phyloP scores from a whole-genome alignment of 2,113 vertebrate species.

The Dasyurus viverrinus region DNA sequence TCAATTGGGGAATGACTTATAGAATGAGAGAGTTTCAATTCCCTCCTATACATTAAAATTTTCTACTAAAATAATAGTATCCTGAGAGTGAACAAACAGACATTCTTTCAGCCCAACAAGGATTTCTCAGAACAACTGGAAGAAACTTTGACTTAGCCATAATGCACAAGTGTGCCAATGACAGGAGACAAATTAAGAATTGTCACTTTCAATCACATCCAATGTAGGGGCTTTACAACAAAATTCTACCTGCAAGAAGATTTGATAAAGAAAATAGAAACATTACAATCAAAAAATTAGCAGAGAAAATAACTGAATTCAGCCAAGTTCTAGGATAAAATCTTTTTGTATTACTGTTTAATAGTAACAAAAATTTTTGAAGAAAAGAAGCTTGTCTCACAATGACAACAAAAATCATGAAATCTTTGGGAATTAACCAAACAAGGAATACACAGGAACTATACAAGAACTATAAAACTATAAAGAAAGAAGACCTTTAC shows the following conservation, averaged over 20 bases:
- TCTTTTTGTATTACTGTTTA: neutral
- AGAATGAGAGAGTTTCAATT: neutral
- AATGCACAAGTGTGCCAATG: neutral
- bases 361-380: neutral
- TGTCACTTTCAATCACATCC: neutral
- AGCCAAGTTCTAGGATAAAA: neutral
- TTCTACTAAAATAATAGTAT: neutral
- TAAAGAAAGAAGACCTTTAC: neutral
- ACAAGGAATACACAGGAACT: neutral
- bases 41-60: neutral
- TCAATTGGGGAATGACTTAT: no score
- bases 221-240: neutral
- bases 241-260: neutral
- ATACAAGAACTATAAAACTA: neutral
- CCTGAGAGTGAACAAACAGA: neutral
- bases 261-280: neutral
- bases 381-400: neutral
- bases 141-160: neutral
- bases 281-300: neutral
- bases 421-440: neutral
- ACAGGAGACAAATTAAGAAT: neutral
- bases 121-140: neutral
- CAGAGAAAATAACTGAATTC: neutral
- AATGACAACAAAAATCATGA: neutral
- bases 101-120: neutral